A percentile compares a stretch with the other conserved stretches of the same genome.
phyloP scores from a whole-genome alignment of 2,888 invertebrate genomes.

The Cinara cedri region DNA sequence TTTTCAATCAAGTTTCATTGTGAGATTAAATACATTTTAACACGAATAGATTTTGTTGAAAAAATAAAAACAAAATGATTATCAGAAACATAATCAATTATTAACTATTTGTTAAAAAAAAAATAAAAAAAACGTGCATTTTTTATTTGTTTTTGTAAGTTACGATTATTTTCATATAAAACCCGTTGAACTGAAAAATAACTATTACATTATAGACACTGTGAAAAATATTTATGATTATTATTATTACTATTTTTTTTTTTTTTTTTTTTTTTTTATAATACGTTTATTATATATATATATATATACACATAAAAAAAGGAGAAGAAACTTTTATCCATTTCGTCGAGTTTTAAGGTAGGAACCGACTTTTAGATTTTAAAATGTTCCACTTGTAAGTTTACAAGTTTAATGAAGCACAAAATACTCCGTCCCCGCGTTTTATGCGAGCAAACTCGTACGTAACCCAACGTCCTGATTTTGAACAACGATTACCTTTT shows the following conservation, averaged over 20 bases:
- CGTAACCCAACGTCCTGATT: conserved; percentile 28
- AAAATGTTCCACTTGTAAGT: conserved; percentile 48
- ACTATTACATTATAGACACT: conserved; percentile 2
- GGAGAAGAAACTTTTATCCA: conserved; percentile 33
- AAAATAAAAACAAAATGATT: no score
- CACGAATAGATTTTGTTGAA: no score
- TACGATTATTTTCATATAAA: conserved; percentile 15
- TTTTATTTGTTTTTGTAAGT: background rate
- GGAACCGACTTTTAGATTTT: conserved; percentile 42
- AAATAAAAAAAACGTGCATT: no score
- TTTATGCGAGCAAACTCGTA: conserved; percentile 26
- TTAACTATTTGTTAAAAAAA: no score
- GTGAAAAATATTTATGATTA: conserved; percentile 8
- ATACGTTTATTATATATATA: conserved; percentile 27
- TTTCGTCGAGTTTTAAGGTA: conserved; percentile 32
- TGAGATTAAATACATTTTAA: no score
- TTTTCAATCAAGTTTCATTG: no score
- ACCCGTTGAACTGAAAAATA: conserved; percentile 31
- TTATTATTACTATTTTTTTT: no score
- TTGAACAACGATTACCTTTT: conserved; percentile 50
- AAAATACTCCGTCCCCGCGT: conserved; percentile 39
- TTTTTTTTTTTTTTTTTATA: conserved; percentile 5
- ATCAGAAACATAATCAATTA: no score
- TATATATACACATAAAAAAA: background rate
- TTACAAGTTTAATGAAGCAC: conserved; percentile 56